Evolutionary conservation across 2,888 invertebrate species (phyloP).

Genomic region (Drosophila mimica): DNA sequence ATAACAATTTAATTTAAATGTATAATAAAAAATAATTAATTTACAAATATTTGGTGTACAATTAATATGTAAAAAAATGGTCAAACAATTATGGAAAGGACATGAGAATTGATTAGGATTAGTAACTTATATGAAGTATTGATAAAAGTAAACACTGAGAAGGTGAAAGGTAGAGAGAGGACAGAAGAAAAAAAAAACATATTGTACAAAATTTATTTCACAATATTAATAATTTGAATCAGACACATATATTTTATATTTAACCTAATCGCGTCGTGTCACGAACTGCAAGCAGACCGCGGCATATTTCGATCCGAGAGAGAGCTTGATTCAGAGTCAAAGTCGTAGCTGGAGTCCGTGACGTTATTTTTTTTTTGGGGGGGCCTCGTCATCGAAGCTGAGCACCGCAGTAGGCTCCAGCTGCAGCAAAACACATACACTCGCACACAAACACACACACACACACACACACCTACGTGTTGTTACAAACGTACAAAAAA

Average conservation of each 20-base stretch:
- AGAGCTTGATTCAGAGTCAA: constrained; percentile 20
- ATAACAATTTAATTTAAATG: too few species aligned
- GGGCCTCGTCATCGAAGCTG: constrained; percentile 62
- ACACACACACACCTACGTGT: constrained; percentile 1
- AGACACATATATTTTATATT: not conserved
- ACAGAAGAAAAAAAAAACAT: not conserved
- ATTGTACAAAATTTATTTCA: not conserved
- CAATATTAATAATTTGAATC: not conserved
- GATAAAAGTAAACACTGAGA: not conserved
- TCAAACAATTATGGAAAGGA: not conserved
- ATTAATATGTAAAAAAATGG: not conserved
- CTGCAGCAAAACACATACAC: constrained; percentile 38
- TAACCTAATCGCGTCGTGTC: constrained; percentile 3
- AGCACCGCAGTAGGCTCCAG: constrained; percentile 46
- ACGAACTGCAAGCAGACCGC: constrained; percentile 11
- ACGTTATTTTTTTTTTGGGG: constrained; percentile 47
- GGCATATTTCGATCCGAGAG: constrained; percentile 19
- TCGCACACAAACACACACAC: constrained; percentile 14
- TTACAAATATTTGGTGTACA: not conserved
- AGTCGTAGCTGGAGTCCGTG: constrained; percentile 49
- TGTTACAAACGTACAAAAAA: constrained; percentile 28
- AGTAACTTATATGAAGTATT: not conserved
- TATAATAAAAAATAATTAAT: too few species aligned
- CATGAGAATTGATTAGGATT: not conserved
- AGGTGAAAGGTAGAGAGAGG: not conserved